Evolutionary conservation across 2,113 vertebrate species (phyloP).

Genomic region (Equus quagga): DNA sequence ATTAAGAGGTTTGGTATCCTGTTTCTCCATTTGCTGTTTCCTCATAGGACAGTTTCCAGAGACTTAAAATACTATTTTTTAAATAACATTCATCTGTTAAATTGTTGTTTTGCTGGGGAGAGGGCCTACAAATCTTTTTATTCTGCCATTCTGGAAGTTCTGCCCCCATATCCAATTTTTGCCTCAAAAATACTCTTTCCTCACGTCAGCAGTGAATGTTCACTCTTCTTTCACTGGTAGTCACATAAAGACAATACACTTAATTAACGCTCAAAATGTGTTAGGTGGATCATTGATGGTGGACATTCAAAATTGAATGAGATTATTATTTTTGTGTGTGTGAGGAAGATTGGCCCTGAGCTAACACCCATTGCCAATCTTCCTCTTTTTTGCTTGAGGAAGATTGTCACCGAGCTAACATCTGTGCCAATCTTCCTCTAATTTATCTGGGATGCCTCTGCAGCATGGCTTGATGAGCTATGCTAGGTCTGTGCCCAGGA

Average conservation of each 20-base stretch:
- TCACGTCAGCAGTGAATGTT: not conserved
- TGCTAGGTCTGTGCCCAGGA: no score
- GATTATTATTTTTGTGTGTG: not conserved
- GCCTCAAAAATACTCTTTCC: not conserved
- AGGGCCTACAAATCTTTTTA: not conserved
- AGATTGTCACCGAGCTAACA: no score
- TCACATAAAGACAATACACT: not conserved
- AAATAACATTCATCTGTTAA: not conserved
- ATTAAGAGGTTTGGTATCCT: no score
- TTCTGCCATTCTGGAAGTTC: not conserved
- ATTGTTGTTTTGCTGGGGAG: not conserved
- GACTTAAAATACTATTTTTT: not conserved
- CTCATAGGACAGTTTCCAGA: not conserved
- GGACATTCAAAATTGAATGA: not conserved
- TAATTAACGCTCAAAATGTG: not conserved
- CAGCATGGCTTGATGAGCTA: no score
- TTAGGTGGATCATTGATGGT: not conserved
- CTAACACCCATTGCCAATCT: no score
- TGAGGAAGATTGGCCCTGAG: no score
- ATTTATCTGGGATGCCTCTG: no score
- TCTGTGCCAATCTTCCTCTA: no score
- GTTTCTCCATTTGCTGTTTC: not conserved
- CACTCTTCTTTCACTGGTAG: not conserved
- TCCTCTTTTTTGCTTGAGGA: no score
- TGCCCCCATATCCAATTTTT: not conserved